A percentile compares a stretch with the other conserved stretches of the same genome.
Evolutionary conservation across 2,113 vertebrate genomes (phyloP).

Genomic region (Pholis gunnellus): DNA sequence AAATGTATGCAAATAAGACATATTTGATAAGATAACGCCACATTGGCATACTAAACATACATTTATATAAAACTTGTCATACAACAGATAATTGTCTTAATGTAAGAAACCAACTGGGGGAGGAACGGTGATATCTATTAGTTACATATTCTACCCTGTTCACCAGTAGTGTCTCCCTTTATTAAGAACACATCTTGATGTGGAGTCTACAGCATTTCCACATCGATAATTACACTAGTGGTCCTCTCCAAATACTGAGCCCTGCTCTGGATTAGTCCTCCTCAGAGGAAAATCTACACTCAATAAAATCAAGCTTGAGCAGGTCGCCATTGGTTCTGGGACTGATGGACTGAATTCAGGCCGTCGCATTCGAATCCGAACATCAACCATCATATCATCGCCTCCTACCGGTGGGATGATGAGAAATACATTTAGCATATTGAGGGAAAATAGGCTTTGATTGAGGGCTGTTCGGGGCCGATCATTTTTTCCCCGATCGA

Average conservation of each 20-base stretch:
- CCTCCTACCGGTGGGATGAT: slow-evolving; percentile 40
- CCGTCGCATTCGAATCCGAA: slow-evolving; percentile 6
- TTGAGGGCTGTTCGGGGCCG: neutral
- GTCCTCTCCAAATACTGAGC: slow-evolving; percentile 14
- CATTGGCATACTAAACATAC: neutral
- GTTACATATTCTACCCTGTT: no score
- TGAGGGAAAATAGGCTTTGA: slow-evolving; percentile 45
- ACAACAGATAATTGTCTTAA: neutral
- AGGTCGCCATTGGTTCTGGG: slow-evolving; percentile 24
- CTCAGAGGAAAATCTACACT: slow-evolving; percentile 23
- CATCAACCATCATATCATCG: slow-evolving; percentile 42
- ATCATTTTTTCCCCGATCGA: slow-evolving; percentile 34
- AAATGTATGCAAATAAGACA: no score
- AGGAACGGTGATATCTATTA: neutral
- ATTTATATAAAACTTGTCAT: neutral
- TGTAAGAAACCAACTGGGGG: neutral
- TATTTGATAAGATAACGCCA: no score
- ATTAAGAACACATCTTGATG: neutral
- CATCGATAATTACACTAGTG: slow-evolving; percentile 7
- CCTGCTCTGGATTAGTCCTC: slow-evolving; percentile 34
- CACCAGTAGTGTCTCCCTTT: neutral
- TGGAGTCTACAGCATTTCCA: neutral
- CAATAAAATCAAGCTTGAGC: slow-evolving; percentile 34
- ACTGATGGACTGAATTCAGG: slow-evolving; percentile 7
- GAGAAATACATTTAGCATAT: slow-evolving; percentile 54